Percentiles rank a stretch among this genome's conserved stretches.
Evolutionary conservation across 64 coral and sea anemone species (phyloP).

Genomic region (Acropora yongei): DNA sequence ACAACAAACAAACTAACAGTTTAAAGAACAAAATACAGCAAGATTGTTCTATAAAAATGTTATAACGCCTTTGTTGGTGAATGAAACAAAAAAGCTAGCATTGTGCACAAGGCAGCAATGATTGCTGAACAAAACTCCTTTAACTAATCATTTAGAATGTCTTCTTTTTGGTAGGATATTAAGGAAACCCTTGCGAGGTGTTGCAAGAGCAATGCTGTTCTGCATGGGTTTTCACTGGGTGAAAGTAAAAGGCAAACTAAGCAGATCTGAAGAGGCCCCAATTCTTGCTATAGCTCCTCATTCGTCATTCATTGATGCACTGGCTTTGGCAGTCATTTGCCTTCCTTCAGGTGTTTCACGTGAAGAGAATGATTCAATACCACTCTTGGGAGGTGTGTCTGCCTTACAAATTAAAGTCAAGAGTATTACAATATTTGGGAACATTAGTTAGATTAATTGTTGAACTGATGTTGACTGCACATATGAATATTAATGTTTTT

Average conservation of each 20-base stretch:
- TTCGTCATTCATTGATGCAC: slow-evolving; percentile 82
- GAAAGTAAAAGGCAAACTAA: slow-evolving; percentile 80
- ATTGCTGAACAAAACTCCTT: no score
- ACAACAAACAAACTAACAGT: no score
- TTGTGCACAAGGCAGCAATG: no score
- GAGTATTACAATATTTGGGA: no score
- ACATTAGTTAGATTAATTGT: no score
- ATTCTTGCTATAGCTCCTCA: slow-evolving; percentile 78
- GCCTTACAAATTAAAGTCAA: no score
- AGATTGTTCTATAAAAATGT: no score
- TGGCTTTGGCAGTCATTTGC: slow-evolving; percentile 79
- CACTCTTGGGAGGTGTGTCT: slow-evolving; percentile 74
- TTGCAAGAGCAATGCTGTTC: slow-evolving; percentile 81
- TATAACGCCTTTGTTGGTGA: no score
- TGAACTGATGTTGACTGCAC: no score
- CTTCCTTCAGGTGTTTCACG: slow-evolving; percentile 68
- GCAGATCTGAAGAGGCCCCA: slow-evolving; percentile 75
- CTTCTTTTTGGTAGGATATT: neutral
- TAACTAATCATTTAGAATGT: neutral
- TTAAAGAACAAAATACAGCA: no score
- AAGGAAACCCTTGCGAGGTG: slow-evolving; percentile 52
- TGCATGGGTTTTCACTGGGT: slow-evolving; percentile 88
- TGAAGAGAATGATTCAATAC: slow-evolving; percentile 84
- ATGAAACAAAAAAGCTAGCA: no score
- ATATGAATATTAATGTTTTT: no score